phyloP scores from a whole-genome alignment of 2,888 invertebrate species.

The Caenorhabditis doughertyi region DNA sequence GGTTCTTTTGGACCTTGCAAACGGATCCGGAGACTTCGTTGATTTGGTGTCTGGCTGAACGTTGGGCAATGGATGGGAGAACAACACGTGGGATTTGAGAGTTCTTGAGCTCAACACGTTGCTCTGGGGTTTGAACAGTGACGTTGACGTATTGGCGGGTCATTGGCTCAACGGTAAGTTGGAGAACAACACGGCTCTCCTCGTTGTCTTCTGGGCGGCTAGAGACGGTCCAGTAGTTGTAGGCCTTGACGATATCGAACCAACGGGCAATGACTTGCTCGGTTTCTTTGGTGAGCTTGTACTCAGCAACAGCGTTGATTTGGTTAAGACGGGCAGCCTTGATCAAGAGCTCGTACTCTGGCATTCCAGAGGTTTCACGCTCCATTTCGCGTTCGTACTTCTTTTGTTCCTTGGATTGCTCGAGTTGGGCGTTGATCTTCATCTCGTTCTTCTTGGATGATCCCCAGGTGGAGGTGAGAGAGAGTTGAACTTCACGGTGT shows the following conservation, averaged over 20 bases:
- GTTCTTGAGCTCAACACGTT: conserved; percentile 68
- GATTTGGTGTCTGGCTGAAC: conserved; percentile 44
- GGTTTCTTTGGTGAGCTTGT: conserved; percentile 69
- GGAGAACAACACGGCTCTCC: conserved; percentile 64
- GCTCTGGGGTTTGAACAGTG: conserved; percentile 75
- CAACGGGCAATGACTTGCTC: conserved; percentile 61
- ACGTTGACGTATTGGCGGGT: conserved; percentile 76
- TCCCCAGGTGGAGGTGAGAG: conserved; percentile 68
- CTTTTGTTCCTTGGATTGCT: conserved; percentile 66
- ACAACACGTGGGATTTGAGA: conserved; percentile 64
- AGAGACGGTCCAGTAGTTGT: conserved; percentile 70
- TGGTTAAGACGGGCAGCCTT: conserved; percentile 69
- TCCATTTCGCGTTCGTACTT: conserved; percentile 57
- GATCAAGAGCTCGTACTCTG: conserved; percentile 65
- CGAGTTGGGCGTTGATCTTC: conserved; percentile 62
- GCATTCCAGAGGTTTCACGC: conserved; percentile 54
- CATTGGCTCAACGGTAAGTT: conserved; percentile 77
- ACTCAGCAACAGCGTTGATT: conserved; percentile 71
- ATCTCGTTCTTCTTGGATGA: conserved; percentile 67
- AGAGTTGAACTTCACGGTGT: conserved; percentile 69
- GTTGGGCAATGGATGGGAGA: conserved; percentile 62
- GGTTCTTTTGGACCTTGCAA: conserved; percentile 68
- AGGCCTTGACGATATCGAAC: conserved; percentile 74
- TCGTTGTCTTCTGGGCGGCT: conserved; percentile 51
- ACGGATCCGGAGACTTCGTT: conserved; percentile 55